phyloP scores from a whole-genome alignment of 2,888 invertebrate species.

The Eugnorisma glareosa region DNA sequence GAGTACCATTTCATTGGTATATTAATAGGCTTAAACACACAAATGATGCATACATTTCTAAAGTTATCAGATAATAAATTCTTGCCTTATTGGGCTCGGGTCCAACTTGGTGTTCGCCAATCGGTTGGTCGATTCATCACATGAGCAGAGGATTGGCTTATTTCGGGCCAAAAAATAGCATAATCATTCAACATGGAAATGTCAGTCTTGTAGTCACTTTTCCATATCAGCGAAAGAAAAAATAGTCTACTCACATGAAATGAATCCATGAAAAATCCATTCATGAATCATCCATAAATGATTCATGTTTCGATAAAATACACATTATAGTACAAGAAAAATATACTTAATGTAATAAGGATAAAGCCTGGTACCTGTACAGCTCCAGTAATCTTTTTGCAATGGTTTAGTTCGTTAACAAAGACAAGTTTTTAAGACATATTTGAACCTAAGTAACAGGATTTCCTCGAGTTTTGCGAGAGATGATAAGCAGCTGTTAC shows the following conservation, averaged over 20 bases:
- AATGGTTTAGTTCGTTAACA: neutral
- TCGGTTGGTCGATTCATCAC: neutral
- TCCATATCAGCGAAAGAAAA: neutral
- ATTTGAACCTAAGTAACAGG: slow-evolving; percentile 28
- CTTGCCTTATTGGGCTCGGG: neutral
- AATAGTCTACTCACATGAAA: neutral
- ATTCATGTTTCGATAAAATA: neutral
- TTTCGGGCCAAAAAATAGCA: neutral
- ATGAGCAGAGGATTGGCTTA: neutral
- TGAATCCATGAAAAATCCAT: neutral
- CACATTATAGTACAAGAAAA: neutral
- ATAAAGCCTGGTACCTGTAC: too few species aligned
- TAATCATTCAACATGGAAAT: neutral
- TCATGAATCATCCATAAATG: too few species aligned
- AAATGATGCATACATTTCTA: neutral
- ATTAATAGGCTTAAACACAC: neutral
- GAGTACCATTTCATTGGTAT: neutral
- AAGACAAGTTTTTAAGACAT: slow-evolving; percentile 11
- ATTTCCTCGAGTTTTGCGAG: slow-evolving; percentile 15
- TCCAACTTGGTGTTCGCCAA: neutral
- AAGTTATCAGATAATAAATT: neutral
- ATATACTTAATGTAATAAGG: too few species aligned
- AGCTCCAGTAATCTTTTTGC: slow-evolving; percentile 2
- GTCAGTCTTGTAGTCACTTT: neutral
- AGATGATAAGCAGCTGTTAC: slow-evolving; percentile 44